Percentiles rank a stretch among this genome's conserved stretches.
Conservation (phyloP, 1,140 invertebrate genomes). For the Elysia chlorotica region DNA sequence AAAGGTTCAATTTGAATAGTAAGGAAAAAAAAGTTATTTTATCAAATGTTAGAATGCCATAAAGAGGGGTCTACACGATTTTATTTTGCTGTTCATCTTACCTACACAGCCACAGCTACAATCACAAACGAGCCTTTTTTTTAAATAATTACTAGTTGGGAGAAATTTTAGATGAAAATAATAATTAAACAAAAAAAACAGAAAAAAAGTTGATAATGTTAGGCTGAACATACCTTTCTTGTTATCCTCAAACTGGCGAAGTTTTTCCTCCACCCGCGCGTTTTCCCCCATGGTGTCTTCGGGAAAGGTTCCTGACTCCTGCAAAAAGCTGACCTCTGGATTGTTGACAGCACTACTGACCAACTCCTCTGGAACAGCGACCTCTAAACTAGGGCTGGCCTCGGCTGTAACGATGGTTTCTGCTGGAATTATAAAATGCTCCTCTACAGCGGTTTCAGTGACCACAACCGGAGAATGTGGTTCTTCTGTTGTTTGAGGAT, state of each 20-base stretch:
- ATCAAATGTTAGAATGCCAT: background rate
- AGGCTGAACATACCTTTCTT: slow-evolving; percentile 26
- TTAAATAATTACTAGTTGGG: too few relatives aligned
- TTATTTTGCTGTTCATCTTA: background rate
- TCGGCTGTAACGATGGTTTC: background rate
- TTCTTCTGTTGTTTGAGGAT: too few relatives aligned
- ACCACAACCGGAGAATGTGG: background rate
- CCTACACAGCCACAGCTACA: background rate
- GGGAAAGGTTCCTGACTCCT: too few relatives aligned
- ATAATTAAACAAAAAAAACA: background rate
- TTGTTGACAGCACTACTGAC: background rate
- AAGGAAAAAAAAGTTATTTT: too few relatives aligned
- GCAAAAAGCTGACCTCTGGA: too few relatives aligned
- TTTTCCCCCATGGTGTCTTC: slow-evolving; percentile 12
- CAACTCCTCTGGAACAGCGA: background rate
- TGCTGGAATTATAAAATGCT: background rate
- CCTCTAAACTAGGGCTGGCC: background rate
- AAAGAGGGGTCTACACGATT: background rate
- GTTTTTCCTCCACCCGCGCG: slow-evolving; percentile 37
- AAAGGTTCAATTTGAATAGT: too few relatives aligned
- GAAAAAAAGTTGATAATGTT: too few relatives aligned
- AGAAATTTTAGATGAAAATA: background rate
- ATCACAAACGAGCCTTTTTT: background rate
- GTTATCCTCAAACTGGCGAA: slow-evolving; percentile 37
- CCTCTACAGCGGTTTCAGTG: background rate